Base-by-base conservation (phyloP, 2,797 vertebrate species). In the Acanthopagrus latus region DNA sequence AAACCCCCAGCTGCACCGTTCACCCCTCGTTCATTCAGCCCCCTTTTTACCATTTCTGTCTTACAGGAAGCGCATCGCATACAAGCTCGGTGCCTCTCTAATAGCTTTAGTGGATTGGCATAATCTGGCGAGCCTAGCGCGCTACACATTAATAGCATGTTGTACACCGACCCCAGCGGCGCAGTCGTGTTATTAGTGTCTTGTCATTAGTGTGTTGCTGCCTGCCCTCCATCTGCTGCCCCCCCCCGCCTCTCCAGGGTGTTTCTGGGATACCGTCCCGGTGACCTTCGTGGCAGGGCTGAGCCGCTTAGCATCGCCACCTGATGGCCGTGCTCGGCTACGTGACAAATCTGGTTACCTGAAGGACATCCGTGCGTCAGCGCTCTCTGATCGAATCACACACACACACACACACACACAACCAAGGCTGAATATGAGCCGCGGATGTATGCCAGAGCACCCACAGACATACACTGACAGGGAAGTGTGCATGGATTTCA, bases 331-430 rank as follows among this genome's bases (percentile, higher is more conserved):
- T 18, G 23, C 84, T 87, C 65, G 90, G 85, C 88, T 69, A 64
- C 13, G 54, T 80, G 88, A 92, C 90, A 90, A 91, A 91, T 91
- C 86, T 86, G 83, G 83, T 92, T 93, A 93, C 89, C 91, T 93
- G 91, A 93, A 95, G 91, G 91, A 91, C 92, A 87, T 87, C 80
- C 76, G 76, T 87, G 89, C 68, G 47, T 89, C 87, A 82, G 82
- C 27, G 41, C 80, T 72, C 60, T 64, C 25, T 87, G 83, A 92
- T 91, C 74, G 81, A 84, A 91, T 90, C 71, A 60, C 16, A 43
- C 13, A 21, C 38, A 60, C 72, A 54, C 72, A 51, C 59, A 55
- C 76, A 47, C 60, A 59, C 46, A 43, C 63, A 50, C 43, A 60
- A 38, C 64, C 59, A 78, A 7, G 14, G 13, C 16, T 79, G 54